Base-by-base conservation (phyloP, 2,113 vertebrate genomes). In the Bothrops jararaca region DNA sequence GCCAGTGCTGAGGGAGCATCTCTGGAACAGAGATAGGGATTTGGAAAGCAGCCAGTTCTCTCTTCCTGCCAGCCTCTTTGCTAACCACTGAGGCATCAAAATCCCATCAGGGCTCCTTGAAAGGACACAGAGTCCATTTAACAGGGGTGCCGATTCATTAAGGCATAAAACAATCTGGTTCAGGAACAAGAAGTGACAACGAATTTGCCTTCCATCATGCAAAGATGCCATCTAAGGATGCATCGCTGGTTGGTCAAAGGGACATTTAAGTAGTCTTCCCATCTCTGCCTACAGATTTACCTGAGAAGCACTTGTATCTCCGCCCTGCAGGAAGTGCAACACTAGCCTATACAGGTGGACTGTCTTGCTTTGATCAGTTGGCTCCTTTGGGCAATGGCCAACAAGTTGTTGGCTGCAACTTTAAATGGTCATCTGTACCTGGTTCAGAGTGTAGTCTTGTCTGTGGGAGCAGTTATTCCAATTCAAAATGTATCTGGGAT, bases 81-180 rank as follows among this genome's bases (percentile, higher is more conserved):
- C 93, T 29, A 93, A 90, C 80, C 92, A 54, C 80, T 90, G 92
- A 90, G 39, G 80, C 80, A 86, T 90, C 80, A 26, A 80, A 86
- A 86, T 86, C 60, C 92, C 80, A 86, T 34, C 26, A 57, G 92
- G 92, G 89, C 80, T 89, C 89, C 80, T 90, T 93, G 92, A 50
- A 93, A 93, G 45, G 56, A 64, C 48, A 34, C 20, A 29, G 34
- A 93, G 90, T 90, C 74, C 92, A 90, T 86, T 93, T 93, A 93
- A 93, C 52, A 57, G 89, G 89, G 89, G 89, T 34, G 48, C 39
- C 89, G 89, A 93, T 93, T 93, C 92, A 93, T 93, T 93, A 93
- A 93, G 74, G 56, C 80, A 90, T 90, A 90, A 90, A 93, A 90
- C 80, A 29, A 89, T 42, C 88, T 92, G 92, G 92, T 54, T 60